Base-by-base conservation (phyloP, 1,140 invertebrate genomes). In the Danaus melanippus region DNA sequence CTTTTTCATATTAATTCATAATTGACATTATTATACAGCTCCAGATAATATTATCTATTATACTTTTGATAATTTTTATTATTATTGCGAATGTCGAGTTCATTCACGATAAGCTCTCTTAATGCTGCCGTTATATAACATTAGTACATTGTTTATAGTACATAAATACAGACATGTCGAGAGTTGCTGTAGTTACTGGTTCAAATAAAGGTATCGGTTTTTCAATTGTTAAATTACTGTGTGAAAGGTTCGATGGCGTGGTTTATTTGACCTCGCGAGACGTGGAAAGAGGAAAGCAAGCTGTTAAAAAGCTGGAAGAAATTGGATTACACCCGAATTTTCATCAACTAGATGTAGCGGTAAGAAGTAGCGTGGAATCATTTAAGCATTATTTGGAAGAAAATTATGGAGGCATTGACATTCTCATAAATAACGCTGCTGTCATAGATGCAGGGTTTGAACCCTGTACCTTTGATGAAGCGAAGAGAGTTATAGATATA, bases 371-470 rank as follows among this genome's bases (percentile, higher is more conserved):
- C 64, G 88, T 93, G 39, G 65, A 84, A 3, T 74, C 56, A n/a
- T 89, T 94, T 48, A 69, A 80, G 5, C 80, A 90, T 48, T 89
- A 88, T 62, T 66, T 97, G 0, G 80, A 90, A 63, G 62, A 88
- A 42, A 90, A 85, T 11, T 89, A 96, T 79, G 91, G 90, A 12
- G 93, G 94, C 1, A 69, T 97, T 7, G 94, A 97, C 80, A 79
- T 96, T 10, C 76, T 96, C 0, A 89, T 97, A 2, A 96, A 96
- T 74, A 96, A 96, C 88, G 95, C 94, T 45, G 94, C 90, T 0
- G 92, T 95, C 43, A 88, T 91, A 9, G 93, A 89, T 66, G 90
- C 86, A 71, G 67, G 70, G 55, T 79, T 89, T 0, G 88, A 86
- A 10, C 10, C 46, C 1, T 90, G 89, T 55, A 88, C 92, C 60